Base-by-base conservation (phyloP, 2,113 vertebrate species). In the Petrocephalus zakoni region DNA sequence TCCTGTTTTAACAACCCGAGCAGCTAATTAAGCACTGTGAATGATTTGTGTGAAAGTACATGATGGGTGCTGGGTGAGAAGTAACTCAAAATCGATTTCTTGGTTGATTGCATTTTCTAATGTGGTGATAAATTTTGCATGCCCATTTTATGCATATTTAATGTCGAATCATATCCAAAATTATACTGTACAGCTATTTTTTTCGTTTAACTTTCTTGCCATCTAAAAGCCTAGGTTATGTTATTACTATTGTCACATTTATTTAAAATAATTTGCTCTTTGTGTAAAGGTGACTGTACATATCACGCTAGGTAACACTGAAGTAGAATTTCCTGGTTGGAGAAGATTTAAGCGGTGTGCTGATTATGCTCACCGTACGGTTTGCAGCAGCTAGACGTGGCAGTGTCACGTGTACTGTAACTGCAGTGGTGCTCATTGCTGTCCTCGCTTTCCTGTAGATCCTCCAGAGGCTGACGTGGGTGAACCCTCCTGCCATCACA, bases 391-490 rank as follows among this genome's bases (percentile, higher is more conserved):
- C 68, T 34, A 2, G 29, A 37, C 0, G 15, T 19, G 68, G 34
- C 53, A 55, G 29, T 72, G 29, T 72, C 25, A 5, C 25, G 21
- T 5, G 64, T 17, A 4, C 25, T 6, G 15, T 6, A n/a, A 13
- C 64, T 29, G 3, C 2, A 5, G n/a, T 11, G 6, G 25, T 1
- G 75, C 42, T 47, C 19, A 21, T 22, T 22, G 19, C 9, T 37
- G 15, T 34, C 34, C 25, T 42, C 34, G 34, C 75, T 10, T 29
- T 5, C 29, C 0, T 49, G 37, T 88, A 99, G 98, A 99, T 99
- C 58, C 97, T 99, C 92, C 98, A 99, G 93, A 92, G 98, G 90
- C 96, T 99, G 89, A 96, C 98, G 0, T 99, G 97, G 94, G 98
- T 99, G 34, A 99, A 97, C 91, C 98, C 98, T 4, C 98, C 98